Evolutionary conservation across 2,113 vertebrate species (phyloP).

Genomic region (Leucosticte australis): DNA sequence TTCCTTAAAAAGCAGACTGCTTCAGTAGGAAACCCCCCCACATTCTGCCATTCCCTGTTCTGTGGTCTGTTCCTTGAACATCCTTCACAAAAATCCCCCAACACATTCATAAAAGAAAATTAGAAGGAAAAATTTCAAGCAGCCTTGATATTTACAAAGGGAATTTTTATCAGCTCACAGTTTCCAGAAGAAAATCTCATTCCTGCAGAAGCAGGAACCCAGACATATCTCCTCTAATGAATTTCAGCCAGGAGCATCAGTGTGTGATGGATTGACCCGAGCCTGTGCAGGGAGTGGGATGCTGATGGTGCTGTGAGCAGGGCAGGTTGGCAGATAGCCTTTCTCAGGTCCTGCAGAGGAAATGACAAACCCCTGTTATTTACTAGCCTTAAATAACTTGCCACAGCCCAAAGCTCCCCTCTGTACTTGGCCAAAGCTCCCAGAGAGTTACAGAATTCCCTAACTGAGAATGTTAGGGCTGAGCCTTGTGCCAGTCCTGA

Average conservation of each 20-base stretch:
- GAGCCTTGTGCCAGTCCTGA: background rate
- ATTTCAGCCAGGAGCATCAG: background rate
- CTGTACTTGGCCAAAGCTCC: background rate
- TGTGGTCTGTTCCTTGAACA: background rate
- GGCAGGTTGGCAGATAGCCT: conserved; percentile 1
- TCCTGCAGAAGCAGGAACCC: background rate
- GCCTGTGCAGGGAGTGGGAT: background rate
- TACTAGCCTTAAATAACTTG: background rate
- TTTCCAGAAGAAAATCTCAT: conserved; percentile 24
- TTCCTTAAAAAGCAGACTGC: background rate
- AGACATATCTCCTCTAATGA: conserved; percentile 2
- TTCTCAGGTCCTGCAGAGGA: background rate
- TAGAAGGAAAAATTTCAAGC: background rate
- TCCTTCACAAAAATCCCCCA: background rate
- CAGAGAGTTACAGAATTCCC: background rate
- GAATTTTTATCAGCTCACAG: conserved; percentile 29
- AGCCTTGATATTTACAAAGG: background rate
- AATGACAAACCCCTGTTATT: background rate
- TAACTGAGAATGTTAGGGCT: fast-evolving
- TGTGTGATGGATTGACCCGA: background rate
- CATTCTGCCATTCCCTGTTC: background rate
- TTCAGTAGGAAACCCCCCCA: background rate
- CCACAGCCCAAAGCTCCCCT: background rate
- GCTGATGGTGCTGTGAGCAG: fast-evolving
- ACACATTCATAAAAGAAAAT: background rate